Percentiles rank a stretch among this genome's conserved stretches.
Conservation (phyloP, 2,888 invertebrate species). For the Entomobrya proxima region DNA sequence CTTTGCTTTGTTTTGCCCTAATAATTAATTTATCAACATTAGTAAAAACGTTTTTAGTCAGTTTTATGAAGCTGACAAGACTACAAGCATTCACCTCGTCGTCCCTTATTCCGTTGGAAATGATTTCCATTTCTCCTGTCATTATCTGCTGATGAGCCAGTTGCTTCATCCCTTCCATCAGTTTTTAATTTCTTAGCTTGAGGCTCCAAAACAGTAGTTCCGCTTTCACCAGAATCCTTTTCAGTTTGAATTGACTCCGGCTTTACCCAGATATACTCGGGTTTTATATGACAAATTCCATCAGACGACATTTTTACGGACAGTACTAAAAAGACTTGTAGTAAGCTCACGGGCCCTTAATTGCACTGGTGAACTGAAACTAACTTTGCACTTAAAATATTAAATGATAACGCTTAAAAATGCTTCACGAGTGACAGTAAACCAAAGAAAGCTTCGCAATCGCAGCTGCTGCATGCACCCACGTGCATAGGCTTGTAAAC, state of each 20-base stretch:
- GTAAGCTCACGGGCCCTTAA: too few species aligned
- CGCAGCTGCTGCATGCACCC: too few species aligned
- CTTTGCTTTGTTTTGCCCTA: constrained; percentile 89
- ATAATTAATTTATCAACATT: constrained; percentile 75
- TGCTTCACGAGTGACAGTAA: too few species aligned
- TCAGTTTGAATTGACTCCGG: neutral
- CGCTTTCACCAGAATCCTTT: neutral
- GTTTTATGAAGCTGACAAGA: neutral
- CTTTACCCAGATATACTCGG: constrained; percentile 42
- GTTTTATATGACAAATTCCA: neutral
- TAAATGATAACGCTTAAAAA: too few species aligned
- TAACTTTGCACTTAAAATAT: too few species aligned
- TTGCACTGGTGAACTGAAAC: too few species aligned
- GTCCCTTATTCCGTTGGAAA: neutral
- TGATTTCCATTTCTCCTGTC: neutral
- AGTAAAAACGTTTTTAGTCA: neutral
- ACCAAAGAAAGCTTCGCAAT: too few species aligned
- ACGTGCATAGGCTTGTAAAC: too few species aligned
- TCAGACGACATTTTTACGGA: neutral
- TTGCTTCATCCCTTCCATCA: neutral
- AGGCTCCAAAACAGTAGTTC: neutral
- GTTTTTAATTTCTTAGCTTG: constrained; percentile 30
- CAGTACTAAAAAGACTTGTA: too few species aligned
- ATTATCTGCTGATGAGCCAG: neutral
- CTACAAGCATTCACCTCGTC: neutral